Evolutionary conservation across 1,140 invertebrate genomes (phyloP), one percentile per base, ranked within the genome.

Genomic region (Eurosta solidaginis): DNA sequence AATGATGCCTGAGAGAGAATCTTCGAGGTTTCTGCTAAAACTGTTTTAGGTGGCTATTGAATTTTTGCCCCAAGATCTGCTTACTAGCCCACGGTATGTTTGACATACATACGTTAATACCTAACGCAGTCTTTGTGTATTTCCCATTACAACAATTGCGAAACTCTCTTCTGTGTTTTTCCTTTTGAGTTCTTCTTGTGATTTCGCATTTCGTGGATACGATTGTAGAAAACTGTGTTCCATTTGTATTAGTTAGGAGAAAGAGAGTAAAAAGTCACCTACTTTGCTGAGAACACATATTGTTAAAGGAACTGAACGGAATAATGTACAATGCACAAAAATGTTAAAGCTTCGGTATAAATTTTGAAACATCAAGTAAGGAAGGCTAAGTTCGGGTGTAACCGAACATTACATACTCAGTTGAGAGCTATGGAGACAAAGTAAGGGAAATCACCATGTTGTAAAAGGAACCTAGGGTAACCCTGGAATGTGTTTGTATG

Each of bases 111-210:
- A 6, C 40, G 20, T 29, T 22, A 4, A 36, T 68, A 42, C 44
- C 14, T n/a, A n/a, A n/a, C n/a, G n/a, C n/a, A n/a, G n/a, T n/a
- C n/a, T n/a, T 20, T 20, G 73, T 47, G 25, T 47, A 27, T 74
- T 74, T 40, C 73, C 44, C 44, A 40, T 74, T 74, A 42, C 73
- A 74, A 14, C 29, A 9, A 17, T n/a, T 33, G 33, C 45, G 45
- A n/a, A 59, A 29, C 73, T 74, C 44, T 74, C 73, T 74, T 47
- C 73, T 74, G 42, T 74, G 73, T 22, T 25, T 74, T 74, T 74
- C 73, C 73, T 74, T 74, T 47, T 74, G 73, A n/a, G 45, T 74
- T 74, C 44, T 47, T 74, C 73, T 44, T 47, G 40, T 42, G 27
- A 47, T 45, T 74, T 76, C 22, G 74, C 36, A 52, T 29, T 54